Evolutionary conservation across 2,797 vertebrate genomes (phyloP), one percentile per base, ranked within the genome.

Genomic region (Babyrousa celebensis): DNA sequence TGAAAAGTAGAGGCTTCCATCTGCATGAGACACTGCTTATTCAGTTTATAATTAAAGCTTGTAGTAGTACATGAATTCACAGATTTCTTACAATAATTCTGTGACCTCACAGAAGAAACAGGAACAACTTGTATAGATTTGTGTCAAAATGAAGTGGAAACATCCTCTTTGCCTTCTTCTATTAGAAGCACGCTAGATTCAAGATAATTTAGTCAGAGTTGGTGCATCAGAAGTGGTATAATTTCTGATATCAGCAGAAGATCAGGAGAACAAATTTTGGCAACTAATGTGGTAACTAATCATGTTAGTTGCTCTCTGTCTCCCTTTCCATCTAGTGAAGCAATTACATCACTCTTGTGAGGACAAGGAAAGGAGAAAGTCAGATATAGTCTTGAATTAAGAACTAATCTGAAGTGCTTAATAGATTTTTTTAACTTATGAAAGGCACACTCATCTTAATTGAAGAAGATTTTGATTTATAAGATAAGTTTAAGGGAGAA

Each of bases 161-260:
- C 72, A 89, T 62, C 20, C 32, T 48, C 40, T 48, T 68, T 77
- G 16, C 4, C 21, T 11, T 83, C 60, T 58, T 83, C 60, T 58
- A 16, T 25, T 71, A 85, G 18, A 91, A 95, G 23, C 36, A 36
- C 12, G 60, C 20, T 63, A 62, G 14, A 56, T 25, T 85, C 15
- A 77, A 74, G 67, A 91, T 16, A 74, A 70, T 62, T 43, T 93
- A 71, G 88, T 85, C 43, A 89, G 25, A 43, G 27, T 32, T 58
- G n/a, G 32, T 60, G 12, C 9, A 25, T 14, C 56, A 20, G 40
- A 74, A 89, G 70, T 62, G 71, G 12, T 32, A 63, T 60, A 60
- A 43, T 78, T 95, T 94, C 77, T 63, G 58, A 67, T 36, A 40
- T 79, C 32, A 63, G 25, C 27, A 80, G 52, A 83, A 43, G 77